Evolutionary conservation across 2,888 invertebrate genomes (phyloP).

Genomic region (Meiosimyza platycephala): DNA sequence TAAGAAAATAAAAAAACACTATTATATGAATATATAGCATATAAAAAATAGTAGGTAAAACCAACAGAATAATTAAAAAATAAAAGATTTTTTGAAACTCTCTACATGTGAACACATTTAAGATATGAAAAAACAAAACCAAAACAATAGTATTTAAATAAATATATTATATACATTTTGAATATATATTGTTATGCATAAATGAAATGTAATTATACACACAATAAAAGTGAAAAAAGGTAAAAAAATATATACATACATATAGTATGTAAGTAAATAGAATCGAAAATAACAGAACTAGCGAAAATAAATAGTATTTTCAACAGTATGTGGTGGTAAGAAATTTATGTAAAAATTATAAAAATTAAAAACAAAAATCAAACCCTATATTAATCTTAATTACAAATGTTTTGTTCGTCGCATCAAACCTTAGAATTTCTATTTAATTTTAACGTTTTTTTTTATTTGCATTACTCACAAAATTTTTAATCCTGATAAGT

Average conservation of each 20-base stretch:
- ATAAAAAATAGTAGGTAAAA: slow-evolving; percentile 35
- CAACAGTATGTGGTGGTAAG: background rate
- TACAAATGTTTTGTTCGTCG: too few relatives aligned
- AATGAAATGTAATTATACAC: slow-evolving; percentile 38
- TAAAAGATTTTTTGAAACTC: slow-evolving; percentile 43
- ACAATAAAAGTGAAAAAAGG: slow-evolving; percentile 29
- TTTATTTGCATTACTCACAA: too few relatives aligned
- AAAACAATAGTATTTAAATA: slow-evolving; percentile 38
- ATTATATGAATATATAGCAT: slow-evolving; percentile 19
- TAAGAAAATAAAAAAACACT: slow-evolving; percentile 14
- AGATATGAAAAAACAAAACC: slow-evolving; percentile 29
- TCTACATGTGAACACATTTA: slow-evolving; percentile 46
- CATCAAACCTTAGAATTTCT: too few relatives aligned
- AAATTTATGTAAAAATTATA: slow-evolving; percentile 17
- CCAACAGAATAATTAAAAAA: slow-evolving; percentile 26
- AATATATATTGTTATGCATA: slow-evolving; percentile 40
- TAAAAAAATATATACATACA: background rate
- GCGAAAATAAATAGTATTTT: background rate
- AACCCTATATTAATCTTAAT: too few relatives aligned
- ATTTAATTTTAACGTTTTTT: too few relatives aligned
- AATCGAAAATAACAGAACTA: too few relatives aligned
- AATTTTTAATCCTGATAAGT: too few relatives aligned
- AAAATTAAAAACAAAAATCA: slow-evolving; percentile 3
- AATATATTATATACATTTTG: slow-evolving; percentile 41
- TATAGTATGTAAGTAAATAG: too few relatives aligned